These are phyloP conservation scores for Miltochrista miniata DNA, from an alignment of 2,888 invertebrate species.

Conservation along the genomic window DNA sequence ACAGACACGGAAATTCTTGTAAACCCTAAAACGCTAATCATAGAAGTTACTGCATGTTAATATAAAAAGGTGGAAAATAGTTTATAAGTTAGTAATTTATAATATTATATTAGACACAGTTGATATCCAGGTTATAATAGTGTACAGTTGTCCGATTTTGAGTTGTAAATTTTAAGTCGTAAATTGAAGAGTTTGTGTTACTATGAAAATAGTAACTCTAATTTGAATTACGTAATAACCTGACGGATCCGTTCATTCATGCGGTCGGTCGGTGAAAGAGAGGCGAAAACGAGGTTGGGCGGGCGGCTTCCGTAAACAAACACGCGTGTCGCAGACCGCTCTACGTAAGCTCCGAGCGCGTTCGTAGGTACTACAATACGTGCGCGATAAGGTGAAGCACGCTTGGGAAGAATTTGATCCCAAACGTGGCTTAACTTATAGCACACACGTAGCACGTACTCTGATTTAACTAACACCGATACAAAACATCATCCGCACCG, in stretches of 20 bases:
- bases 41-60: no score
- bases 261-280: constrained; percentile 14
- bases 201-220: constrained; percentile 16
- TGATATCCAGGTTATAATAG: no score
- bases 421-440: no score
- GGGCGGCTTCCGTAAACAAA: constrained; percentile 42
- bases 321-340: constrained; percentile 27
- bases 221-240: constrained; percentile 36
- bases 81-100: no score
- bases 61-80: no score
- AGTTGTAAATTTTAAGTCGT: no score
- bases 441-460: neutral
- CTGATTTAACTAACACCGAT: constrained; percentile 13
- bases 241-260: constrained; percentile 45
- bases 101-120: no score
- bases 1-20: no score
- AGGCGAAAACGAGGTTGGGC: constrained; percentile 30
- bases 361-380: neutral
- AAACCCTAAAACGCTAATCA: no score
- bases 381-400: no score
- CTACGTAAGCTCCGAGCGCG: neutral
- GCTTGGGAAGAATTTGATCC: no score
- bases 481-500: constrained; percentile 14
- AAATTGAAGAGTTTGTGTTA: neutral
- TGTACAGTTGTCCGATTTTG: no score